phyloP scores from a whole-genome alignment of 1,140 invertebrate species.

The Platorchestia sp. region DNA sequence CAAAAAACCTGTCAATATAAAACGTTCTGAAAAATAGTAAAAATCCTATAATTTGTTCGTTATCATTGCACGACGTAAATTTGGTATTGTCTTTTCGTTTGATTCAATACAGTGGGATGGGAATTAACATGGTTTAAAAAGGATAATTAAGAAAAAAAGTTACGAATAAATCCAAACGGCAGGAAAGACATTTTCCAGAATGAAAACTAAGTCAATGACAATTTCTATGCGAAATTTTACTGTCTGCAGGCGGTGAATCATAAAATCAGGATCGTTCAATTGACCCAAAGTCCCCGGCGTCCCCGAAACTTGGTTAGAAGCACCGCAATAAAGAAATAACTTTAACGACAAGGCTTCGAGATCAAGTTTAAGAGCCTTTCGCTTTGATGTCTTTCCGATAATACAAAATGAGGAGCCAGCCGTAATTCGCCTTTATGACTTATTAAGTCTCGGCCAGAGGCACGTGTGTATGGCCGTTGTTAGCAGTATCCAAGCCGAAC shows the following conservation, averaged over 20 bases:
- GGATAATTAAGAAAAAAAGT: too few relatives aligned
- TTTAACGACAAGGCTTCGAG: neutral
- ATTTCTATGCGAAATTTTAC: neutral
- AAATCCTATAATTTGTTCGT: too few relatives aligned
- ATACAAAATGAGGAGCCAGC: neutral
- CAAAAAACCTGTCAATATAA: neutral
- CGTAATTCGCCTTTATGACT: neutral
- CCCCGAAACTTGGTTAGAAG: neutral
- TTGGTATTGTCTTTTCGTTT: neutral
- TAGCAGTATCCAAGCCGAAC: neutral
- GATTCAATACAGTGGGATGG: neutral
- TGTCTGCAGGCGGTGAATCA: neutral
- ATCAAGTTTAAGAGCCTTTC: neutral
- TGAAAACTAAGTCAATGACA: neutral
- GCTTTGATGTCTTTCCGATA: neutral
- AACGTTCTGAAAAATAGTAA: too few relatives aligned
- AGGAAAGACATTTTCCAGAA: neutral
- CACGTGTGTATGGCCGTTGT: neutral
- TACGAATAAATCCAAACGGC: neutral
- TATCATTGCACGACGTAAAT: too few relatives aligned
- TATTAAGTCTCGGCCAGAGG: neutral
- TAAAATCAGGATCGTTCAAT: neutral
- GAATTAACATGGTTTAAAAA: too few relatives aligned
- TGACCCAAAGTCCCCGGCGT: neutral
- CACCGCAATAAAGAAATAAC: neutral